Percentiles rank a stretch among this genome's conserved stretches.
These are phyloP conservation scores for Stictonetta naevosa DNA, from an alignment of 2,113 vertebrate genomes.

Conservation along the genomic window DNA sequence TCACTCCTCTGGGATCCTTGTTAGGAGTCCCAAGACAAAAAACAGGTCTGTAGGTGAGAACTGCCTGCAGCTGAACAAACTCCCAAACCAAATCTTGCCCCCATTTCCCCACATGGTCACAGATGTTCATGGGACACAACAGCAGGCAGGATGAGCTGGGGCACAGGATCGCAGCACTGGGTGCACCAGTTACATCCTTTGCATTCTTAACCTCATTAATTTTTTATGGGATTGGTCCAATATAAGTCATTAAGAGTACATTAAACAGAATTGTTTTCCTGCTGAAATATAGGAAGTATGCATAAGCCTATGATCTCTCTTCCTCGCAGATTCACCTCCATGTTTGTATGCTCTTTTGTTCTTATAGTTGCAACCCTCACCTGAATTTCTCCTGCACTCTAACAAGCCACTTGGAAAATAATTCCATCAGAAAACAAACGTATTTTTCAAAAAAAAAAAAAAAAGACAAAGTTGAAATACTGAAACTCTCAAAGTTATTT, in stretches of 20 bases:
- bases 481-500: background rate
- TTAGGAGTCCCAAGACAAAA: accelerated
- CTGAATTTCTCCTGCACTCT: background rate
- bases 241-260: background rate
- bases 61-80: background rate
- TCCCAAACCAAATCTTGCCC: background rate
- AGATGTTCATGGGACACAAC: accelerated
- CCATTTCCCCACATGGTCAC: background rate
- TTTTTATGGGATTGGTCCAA: background rate
- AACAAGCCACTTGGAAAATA: background rate
- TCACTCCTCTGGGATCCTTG: background rate
- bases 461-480: background rate
- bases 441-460: accelerated
- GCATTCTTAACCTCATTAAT: background rate
- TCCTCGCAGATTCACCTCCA: background rate
- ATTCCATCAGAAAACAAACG: background rate
- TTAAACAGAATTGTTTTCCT: background rate
- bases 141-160: accelerated
- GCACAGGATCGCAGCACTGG: too few relatives aligned
- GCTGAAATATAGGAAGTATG: background rate
- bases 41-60: accelerated
- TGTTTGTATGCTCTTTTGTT: background rate
- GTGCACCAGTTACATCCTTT: accelerated
- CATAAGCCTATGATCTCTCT: background rate
- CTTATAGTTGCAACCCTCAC: background rate